Conservation (phyloP, 2,113 vertebrate species). For the Xyliphius kryptos region DNA sequence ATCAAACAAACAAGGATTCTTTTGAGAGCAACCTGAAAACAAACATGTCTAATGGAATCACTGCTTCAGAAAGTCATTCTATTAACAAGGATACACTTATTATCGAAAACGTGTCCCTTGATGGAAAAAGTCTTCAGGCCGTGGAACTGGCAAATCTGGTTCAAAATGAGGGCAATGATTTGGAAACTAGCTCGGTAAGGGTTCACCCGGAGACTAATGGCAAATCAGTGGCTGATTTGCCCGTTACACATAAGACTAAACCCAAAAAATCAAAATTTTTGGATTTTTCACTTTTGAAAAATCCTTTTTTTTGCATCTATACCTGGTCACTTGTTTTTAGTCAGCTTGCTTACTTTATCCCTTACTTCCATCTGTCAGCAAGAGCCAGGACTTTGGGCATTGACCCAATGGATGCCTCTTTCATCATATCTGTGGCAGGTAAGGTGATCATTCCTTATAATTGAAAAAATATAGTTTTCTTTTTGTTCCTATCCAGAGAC, state of each 20-base stretch:
- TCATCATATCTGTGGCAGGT: constrained; percentile 85
- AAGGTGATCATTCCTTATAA: constrained; percentile 43
- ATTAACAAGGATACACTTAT: constrained; percentile 41
- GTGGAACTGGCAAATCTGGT: constrained; percentile 44
- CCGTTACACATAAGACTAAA: constrained; percentile 37
- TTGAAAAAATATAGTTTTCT: too few relatives aligned
- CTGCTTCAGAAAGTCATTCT: constrained; percentile 51
- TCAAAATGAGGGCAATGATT: constrained; percentile 39
- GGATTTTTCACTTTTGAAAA: constrained; percentile 75
- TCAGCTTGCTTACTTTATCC: constrained; percentile 85
- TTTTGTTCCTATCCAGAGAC: too few relatives aligned
- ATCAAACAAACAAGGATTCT: constrained; percentile 55
- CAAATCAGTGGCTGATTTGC: constrained; percentile 43
- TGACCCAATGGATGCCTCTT: constrained; percentile 80
- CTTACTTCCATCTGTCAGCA: constrained; percentile 82
- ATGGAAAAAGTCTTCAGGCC: constrained; percentile 40
- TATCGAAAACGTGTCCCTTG: constrained; percentile 22
- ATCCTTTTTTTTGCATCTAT: constrained; percentile 85
- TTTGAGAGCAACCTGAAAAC: constrained; percentile 53
- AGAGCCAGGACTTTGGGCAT: constrained; percentile 78
- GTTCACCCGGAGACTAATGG: constrained; percentile 50
- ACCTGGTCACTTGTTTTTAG: constrained; percentile 88
- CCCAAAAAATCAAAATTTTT: constrained; percentile 55
- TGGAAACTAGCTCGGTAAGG: constrained; percentile 29
- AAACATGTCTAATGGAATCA: constrained; percentile 58